These are phyloP conservation scores for Diachasmimorpha longicaudata DNA, from an alignment of 1,140 invertebrate genomes.

Conservation along the genomic window DNA sequence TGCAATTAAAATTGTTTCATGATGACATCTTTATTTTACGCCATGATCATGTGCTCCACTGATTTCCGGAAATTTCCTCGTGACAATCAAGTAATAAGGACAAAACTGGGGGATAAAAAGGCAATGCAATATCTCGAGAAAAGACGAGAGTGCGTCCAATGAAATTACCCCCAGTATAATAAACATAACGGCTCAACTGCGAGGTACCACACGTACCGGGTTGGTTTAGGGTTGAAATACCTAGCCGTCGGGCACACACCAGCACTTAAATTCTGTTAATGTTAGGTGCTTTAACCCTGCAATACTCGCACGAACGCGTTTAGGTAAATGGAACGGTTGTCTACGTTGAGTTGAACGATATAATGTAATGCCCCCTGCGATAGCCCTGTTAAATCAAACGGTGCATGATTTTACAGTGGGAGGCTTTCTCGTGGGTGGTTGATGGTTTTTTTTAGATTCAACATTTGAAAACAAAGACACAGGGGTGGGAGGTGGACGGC, in stretches of 20 bases:
- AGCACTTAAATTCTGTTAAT: slow-evolving; percentile 19
- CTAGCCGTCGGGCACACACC: neutral
- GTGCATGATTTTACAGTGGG: no score
- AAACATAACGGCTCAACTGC: neutral
- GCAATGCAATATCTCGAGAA: neutral
- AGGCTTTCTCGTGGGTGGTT: no score
- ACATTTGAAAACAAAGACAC: neutral
- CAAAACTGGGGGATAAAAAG: neutral
- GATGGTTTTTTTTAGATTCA: no score
- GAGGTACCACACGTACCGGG: neutral
- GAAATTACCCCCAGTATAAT: neutral
- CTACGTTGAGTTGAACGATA: no score
- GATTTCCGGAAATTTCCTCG: neutral
- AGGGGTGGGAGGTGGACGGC: neutral
- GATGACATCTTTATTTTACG: no score
- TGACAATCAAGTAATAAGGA: neutral
- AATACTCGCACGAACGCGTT: neutral
- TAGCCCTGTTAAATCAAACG: no score
- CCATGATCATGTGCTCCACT: no score
- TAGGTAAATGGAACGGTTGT: neutral
- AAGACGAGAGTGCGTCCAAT: neutral
- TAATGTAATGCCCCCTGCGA: no score
- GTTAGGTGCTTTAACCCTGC: neutral
- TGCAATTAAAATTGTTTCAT: no score
- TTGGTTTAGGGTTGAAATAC: neutral